phyloP scores from a whole-genome alignment of 2,797 vertebrate species.

The Diceros bicornis region DNA sequence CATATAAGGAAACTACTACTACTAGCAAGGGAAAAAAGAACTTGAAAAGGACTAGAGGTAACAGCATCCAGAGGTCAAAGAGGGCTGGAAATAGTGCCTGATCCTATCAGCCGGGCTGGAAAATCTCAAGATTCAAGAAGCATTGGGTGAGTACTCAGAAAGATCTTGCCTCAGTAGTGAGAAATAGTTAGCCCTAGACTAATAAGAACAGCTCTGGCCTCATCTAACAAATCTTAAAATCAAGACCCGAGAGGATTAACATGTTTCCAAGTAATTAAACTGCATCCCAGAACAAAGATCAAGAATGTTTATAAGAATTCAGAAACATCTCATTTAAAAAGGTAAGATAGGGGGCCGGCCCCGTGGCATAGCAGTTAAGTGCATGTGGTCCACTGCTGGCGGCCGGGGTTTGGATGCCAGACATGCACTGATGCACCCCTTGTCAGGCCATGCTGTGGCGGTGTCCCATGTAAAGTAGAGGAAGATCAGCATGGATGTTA shows the following conservation, averaged over 20 bases:
- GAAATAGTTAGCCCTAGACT: neutral
- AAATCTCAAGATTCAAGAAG: neutral
- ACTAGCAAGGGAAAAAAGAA: neutral
- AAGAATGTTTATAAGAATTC: constrained; percentile 10
- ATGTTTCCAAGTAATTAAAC: neutral
- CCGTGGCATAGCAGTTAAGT: too few relatives aligned
- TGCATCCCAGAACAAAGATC: neutral
- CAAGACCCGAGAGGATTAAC: neutral
- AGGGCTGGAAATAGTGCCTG: neutral
- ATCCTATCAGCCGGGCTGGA: neutral
- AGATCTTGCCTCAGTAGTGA: neutral
- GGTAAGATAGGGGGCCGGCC: neutral
- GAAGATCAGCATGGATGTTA: too few relatives aligned
- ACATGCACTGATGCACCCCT: too few relatives aligned
- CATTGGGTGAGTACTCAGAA: neutral
- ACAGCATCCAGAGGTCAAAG: neutral
- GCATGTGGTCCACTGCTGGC: too few relatives aligned
- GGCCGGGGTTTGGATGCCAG: too few relatives aligned
- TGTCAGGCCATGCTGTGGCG: too few relatives aligned
- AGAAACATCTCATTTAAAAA: constrained; percentile 19
- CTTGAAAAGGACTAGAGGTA: neutral
- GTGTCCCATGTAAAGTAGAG: too few relatives aligned
- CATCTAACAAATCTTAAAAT: neutral
- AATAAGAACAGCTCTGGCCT: neutral
- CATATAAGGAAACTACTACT: neutral